Conservation (phyloP, 2,113 vertebrate species). For the Plestiodon gilberti region DNA sequence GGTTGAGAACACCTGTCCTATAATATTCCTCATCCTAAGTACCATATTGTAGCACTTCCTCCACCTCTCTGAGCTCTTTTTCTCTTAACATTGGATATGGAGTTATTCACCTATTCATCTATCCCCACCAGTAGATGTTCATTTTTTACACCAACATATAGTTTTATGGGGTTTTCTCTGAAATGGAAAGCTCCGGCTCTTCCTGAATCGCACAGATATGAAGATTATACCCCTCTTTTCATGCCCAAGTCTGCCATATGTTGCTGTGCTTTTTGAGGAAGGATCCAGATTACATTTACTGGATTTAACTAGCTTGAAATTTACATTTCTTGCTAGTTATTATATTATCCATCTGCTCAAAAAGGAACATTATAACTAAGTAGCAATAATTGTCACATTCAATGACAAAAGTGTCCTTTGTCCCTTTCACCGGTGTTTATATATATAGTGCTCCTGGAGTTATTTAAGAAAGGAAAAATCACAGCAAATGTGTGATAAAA, state of each 20-base stretch:
- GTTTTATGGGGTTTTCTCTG: background rate
- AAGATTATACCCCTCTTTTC: background rate
- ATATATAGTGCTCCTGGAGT: background rate
- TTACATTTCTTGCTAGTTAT: background rate
- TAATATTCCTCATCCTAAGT: background rate
- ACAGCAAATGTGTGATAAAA: background rate
- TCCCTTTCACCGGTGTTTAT: background rate
- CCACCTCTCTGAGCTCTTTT: background rate
- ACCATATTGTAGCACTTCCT: background rate
- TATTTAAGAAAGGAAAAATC: background rate
- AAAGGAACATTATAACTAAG: background rate
- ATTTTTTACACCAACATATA: background rate
- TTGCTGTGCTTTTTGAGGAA: background rate
- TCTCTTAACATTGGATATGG: background rate
- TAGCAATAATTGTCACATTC: background rate
- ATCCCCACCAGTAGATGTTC: background rate
- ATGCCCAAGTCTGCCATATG: background rate
- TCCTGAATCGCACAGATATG: background rate
- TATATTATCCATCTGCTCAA: background rate
- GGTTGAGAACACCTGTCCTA: background rate
- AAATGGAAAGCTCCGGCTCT: background rate
- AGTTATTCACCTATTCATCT: background rate
- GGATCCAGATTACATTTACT: background rate
- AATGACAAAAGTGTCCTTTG: background rate
- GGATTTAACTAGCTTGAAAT: background rate